phyloP scores from a whole-genome alignment of 2,888 invertebrate genomes.

The Eilema depressum region DNA sequence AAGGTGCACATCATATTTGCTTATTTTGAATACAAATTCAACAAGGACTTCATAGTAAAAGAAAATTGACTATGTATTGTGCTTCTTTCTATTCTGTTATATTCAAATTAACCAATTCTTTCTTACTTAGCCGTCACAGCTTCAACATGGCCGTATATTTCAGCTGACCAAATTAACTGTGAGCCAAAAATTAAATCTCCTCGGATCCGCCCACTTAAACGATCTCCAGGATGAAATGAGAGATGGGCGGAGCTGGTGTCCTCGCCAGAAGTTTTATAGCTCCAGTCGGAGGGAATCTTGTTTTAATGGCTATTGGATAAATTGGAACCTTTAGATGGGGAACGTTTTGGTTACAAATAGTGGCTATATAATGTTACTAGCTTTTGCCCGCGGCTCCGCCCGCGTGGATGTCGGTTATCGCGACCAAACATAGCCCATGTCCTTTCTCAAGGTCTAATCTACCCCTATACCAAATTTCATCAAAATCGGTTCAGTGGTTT shows the following conservation, averaged over 20 bases:
- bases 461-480: no score
- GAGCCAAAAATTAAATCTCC: constrained; percentile 58
- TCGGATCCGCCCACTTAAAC: constrained; percentile 56
- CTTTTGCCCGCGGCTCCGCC: no score
- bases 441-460: no score
- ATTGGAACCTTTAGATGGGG: constrained; percentile 3
- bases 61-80: no score
- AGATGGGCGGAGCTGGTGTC: constrained; percentile 70
- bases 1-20: no score
- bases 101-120: constrained; percentile 6
- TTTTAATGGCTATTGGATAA: constrained; percentile 43
- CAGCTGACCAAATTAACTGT: constrained; percentile 50
- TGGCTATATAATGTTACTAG: no score
- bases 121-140: constrained; percentile 6
- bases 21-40: no score
- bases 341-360: constrained; percentile 1
- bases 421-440: no score
- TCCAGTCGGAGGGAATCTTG: constrained; percentile 46
- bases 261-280: constrained; percentile 71
- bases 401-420: no score
- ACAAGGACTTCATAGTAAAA: no score
- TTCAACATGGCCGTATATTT: constrained; percentile 30
- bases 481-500: no score
- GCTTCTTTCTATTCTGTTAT: background rate
- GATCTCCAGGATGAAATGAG: constrained; percentile 68